Evolutionary conservation across 2,113 vertebrate species (phyloP).

Genomic region (Cacatua alba): DNA sequence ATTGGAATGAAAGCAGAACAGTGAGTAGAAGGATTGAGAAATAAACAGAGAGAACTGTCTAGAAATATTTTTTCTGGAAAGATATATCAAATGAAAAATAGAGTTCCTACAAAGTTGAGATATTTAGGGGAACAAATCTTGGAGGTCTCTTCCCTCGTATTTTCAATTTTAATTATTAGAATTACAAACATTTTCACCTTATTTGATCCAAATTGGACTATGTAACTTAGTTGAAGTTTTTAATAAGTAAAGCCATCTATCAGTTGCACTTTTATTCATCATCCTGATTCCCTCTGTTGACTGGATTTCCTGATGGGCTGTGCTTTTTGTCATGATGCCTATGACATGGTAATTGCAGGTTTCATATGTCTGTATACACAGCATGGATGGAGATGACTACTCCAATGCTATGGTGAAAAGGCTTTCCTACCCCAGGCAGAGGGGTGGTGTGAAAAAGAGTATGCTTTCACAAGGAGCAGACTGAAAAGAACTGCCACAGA

Average conservation of each 20-base stretch:
- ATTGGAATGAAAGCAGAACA: background rate
- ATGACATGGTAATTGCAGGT: background rate
- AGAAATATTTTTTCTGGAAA: background rate
- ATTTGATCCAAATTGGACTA: background rate
- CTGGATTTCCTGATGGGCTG: background rate
- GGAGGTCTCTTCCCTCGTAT: background rate
- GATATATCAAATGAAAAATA: background rate
- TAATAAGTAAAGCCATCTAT: background rate
- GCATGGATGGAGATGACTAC: fast-evolving
- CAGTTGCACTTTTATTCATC: background rate
- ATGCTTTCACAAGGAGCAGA: background rate
- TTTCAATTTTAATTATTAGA: background rate
- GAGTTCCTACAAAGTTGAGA: background rate
- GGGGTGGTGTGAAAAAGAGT: background rate
- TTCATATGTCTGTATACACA: background rate
- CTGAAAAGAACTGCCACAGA: background rate
- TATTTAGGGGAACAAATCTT: background rate
- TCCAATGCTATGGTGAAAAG: background rate
- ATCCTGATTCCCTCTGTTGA: background rate
- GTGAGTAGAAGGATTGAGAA: background rate
- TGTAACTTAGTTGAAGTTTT: background rate
- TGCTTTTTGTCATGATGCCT: background rate
- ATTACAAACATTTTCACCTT: background rate
- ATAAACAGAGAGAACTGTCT: background rate
- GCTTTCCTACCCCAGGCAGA: background rate